Percentiles rank a stretch among this genome's conserved stretches.
Evolutionary conservation across 2,113 vertebrate genomes (phyloP).

Genomic region (Bujurquina vittata): DNA sequence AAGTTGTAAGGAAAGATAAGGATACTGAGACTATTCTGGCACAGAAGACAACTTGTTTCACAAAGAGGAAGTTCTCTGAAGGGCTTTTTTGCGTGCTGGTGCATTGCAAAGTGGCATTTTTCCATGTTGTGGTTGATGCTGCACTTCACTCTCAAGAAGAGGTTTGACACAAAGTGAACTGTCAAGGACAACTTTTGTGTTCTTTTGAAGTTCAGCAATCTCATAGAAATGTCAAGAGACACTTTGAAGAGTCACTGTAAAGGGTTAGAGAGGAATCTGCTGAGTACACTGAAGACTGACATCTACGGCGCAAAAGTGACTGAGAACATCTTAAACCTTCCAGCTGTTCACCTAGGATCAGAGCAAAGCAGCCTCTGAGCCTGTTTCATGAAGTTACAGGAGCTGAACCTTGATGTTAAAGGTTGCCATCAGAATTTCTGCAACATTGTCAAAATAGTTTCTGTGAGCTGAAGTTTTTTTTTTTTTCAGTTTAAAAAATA

Average conservation of each 20-base stretch:
- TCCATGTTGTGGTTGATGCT: not conserved
- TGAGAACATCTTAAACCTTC: slow-evolving; percentile 8
- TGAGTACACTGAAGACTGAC: slow-evolving; percentile 6
- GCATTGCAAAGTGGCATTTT: not conserved
- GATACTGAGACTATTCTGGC: not conserved
- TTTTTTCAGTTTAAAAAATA: not conserved
- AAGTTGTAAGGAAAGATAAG: not conserved
- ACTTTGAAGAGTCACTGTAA: slow-evolving; percentile 28
- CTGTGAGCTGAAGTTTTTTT: not conserved
- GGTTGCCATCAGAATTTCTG: slow-evolving; percentile 3
- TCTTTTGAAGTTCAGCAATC: slow-evolving; percentile 20
- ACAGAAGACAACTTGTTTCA: not conserved
- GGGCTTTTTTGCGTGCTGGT: not conserved
- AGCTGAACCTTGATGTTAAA: not conserved
- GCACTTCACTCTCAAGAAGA: slow-evolving; percentile 11
- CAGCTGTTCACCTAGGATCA: slow-evolving; percentile 5
- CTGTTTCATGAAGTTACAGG: not conserved
- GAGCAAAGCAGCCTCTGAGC: not conserved
- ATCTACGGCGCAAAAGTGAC: not conserved
- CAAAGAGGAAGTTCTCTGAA: not conserved
- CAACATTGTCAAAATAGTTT: not conserved
- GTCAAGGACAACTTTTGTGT: slow-evolving; percentile 9
- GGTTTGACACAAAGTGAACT: slow-evolving; percentile 3
- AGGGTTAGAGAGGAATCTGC: slow-evolving; percentile 1
- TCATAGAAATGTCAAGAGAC: slow-evolving; percentile 25